These are phyloP conservation scores for Xiphophorus maculatus DNA, from an alignment of 2,113 vertebrate species.

Conservation along the genomic window DNA sequence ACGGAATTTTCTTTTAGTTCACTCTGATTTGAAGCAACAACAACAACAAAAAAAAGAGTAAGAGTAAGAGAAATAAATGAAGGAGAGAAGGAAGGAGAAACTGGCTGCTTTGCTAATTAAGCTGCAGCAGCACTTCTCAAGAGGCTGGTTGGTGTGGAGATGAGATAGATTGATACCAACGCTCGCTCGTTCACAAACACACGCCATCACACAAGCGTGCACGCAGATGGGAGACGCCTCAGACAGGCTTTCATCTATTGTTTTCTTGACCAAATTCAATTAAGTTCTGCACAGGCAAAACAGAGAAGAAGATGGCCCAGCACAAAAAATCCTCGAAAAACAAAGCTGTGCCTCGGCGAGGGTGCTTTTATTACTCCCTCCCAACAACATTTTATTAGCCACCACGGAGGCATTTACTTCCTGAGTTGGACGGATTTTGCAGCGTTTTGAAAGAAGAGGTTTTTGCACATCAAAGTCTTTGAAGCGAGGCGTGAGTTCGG, in stretches of 20 bases:
- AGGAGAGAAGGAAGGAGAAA: conserved; percentile 13
- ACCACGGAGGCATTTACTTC: conserved; percentile 8
- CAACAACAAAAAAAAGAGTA: neutral
- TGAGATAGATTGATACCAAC: conserved; percentile 64
- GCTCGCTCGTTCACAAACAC: conserved; percentile 19
- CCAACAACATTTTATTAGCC: conserved; percentile 24
- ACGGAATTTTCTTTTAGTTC: conserved; percentile 25
- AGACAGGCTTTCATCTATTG: conserved; percentile 72
- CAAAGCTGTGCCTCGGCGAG: conserved; percentile 27
- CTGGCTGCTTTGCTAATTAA: conserved; percentile 68
- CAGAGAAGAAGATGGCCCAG: conserved; percentile 40
- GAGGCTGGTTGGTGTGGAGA: conserved; percentile 46
- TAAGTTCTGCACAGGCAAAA: conserved; percentile 55
- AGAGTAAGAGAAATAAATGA: conserved; percentile 33
- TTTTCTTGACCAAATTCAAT: conserved; percentile 71
- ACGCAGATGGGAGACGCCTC: conserved; percentile 51
- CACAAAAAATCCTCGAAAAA: conserved; percentile 46
- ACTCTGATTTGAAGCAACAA: neutral
- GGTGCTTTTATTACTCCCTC: conserved; percentile 34
- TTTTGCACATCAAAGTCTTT: conserved; percentile 41
- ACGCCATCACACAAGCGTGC: neutral
- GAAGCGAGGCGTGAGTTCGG: conserved; percentile 40
- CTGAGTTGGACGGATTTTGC: conserved; percentile 20
- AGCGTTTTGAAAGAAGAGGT: conserved; percentile 6
- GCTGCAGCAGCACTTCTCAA: conserved; percentile 61